These are phyloP conservation scores for Leptopilina syphax DNA, from an alignment of 2,888 invertebrate genomes.

Conservation along the genomic window DNA sequence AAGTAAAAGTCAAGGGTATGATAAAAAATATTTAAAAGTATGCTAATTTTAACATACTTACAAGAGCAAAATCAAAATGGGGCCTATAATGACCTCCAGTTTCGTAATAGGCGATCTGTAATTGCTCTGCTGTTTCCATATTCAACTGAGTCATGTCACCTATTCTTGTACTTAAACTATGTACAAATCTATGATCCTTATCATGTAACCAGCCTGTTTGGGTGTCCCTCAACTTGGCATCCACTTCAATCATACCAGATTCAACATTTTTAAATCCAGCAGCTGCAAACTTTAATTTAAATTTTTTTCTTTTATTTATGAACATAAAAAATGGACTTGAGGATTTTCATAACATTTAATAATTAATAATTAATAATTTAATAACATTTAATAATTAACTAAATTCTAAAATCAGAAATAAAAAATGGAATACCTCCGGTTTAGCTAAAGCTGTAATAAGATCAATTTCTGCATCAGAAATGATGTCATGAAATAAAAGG, in stretches of 20 bases:
- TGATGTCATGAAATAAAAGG: conserved; percentile 4
- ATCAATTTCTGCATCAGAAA: not conserved
- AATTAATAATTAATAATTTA: too few relatives aligned
- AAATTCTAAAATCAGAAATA: too few relatives aligned
- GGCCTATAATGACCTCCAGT: not conserved
- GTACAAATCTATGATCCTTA: not conserved
- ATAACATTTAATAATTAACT: too few relatives aligned
- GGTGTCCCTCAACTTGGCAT: not conserved
- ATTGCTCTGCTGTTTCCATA: not conserved
- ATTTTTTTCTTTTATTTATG: too few relatives aligned
- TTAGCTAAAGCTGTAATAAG: not conserved
- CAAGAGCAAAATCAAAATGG: not conserved
- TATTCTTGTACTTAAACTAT: not conserved
- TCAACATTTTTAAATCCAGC: not conserved
- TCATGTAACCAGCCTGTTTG: not conserved
- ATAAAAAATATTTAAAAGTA: too few relatives aligned
- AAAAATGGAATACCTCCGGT: not conserved
- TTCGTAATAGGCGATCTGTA: conserved; percentile 10
- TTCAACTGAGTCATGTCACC: not conserved
- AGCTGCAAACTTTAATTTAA: not conserved
- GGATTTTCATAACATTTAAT: too few relatives aligned
- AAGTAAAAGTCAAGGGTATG: too few relatives aligned
- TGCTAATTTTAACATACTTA: not conserved
- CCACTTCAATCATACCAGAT: not conserved
- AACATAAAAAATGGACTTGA: too few relatives aligned